phyloP scores from a whole-genome alignment of 2,797 vertebrate genomes.

The Eulemur albifrons region DNA sequence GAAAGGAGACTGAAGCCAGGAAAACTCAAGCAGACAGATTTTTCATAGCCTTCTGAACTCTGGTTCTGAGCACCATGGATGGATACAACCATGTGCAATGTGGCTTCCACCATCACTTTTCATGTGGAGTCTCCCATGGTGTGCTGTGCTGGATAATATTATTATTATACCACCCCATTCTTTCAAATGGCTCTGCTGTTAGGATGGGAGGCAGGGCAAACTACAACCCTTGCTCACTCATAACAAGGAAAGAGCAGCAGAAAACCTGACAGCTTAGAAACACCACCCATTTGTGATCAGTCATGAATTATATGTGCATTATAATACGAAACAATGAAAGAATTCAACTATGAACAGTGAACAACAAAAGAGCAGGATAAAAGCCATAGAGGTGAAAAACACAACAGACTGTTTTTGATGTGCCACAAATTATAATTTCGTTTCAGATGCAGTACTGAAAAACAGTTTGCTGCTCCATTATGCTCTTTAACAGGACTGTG shows the following conservation, averaged over 20 bases:
- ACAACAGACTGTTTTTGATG: background rate
- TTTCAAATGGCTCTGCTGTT: background rate
- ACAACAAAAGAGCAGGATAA: background rate
- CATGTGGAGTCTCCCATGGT: background rate
- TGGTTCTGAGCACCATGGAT: background rate
- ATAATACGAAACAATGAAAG: background rate
- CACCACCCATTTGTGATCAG: background rate
- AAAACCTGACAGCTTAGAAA: background rate
- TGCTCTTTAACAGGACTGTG: constrained; percentile 50
- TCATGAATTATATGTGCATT: background rate
- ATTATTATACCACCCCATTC: background rate
- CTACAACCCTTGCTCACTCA: background rate
- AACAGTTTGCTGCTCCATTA: background rate
- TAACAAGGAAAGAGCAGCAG: background rate
- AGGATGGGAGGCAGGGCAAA: background rate
- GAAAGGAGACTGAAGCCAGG: background rate
- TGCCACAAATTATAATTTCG: background rate
- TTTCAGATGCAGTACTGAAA: background rate
- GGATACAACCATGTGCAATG: background rate
- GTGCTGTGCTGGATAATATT: background rate
- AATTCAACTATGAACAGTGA: background rate
- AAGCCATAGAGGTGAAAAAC: background rate
- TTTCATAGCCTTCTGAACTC: background rate
- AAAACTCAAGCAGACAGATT: background rate
- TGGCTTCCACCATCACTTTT: background rate